Evolutionary conservation across 92 coral and sea anemone species (phyloP).

Genomic region (Umimayanthus chanpuru): DNA sequence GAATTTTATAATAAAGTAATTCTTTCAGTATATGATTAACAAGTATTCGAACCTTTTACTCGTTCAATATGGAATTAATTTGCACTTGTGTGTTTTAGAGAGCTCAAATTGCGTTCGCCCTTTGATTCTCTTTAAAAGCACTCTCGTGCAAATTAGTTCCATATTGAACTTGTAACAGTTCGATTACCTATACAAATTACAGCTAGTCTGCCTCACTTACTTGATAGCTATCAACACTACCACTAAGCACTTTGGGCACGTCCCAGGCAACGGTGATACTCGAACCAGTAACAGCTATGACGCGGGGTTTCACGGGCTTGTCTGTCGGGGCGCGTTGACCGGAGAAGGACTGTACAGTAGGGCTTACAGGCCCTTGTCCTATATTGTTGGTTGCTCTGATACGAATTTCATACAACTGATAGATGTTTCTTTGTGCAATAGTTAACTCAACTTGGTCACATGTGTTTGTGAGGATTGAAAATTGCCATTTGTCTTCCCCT

Average conservation of each 20-base stretch:
- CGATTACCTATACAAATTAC: too few species aligned
- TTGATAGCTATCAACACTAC: conserved; percentile 35
- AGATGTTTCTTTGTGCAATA: too few species aligned
- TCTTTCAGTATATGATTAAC: too few species aligned
- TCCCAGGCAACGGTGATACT: conserved; percentile 17
- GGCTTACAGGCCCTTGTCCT: conserved; percentile 33
- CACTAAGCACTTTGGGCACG: background rate
- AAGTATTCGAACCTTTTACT: too few species aligned
- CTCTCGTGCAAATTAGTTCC: too few species aligned
- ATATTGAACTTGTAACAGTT: too few species aligned
- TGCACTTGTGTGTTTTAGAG: too few species aligned
- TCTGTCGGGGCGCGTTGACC: background rate
- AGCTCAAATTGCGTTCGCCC: too few species aligned
- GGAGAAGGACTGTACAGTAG: conserved; percentile 3
- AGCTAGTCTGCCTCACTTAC: background rate
- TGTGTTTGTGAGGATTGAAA: background rate
- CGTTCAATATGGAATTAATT: too few species aligned
- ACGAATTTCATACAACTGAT: conserved; percentile 6
- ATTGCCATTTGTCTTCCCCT: background rate
- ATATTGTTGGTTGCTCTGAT: conserved; percentile 10
- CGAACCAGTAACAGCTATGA: conserved; percentile 3
- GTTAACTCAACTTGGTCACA: background rate
- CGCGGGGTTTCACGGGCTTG: background rate
- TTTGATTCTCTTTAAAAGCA: too few species aligned
- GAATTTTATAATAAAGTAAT: too few species aligned